Evolutionary conservation across 1,140 invertebrate species (phyloP), one percentile per base, ranked within the genome.

Genomic region (Anastrepha obliqua): DNA sequence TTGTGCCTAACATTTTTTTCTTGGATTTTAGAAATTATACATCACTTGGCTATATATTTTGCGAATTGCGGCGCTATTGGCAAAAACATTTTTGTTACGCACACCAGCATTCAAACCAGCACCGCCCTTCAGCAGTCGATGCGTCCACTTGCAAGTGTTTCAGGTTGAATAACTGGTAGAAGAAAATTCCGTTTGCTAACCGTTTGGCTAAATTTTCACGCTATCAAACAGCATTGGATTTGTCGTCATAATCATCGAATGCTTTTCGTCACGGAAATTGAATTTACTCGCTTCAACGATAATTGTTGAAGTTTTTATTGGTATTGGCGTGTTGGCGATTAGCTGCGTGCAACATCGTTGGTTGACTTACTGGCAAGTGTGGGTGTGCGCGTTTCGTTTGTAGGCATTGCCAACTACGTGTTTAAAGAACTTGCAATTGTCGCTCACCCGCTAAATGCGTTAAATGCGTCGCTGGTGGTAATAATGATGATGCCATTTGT

Each of bases 401-500:
- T 81, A 29, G 15, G 74, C 74, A 3, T 47, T n/a, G 74, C n/a
- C 44, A 20, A 55, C n/a, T 81, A 81, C 74, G 74, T 81, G 74
- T 81, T 81, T 81, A 55, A 55, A 81, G 47, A 29, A 81, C 74
- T 81, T 58, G 8, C 47, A 55, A 55, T 17, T 55, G 44, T 55
- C 47, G n/a, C 47, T 81, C 74, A n/a, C 15, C 60, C 55, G 55
- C 55, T 64, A 64, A 64, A 64, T 67, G 29, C 29, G n/a, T 29
- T 81, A 55, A 81, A 81, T 81, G 74, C 47, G 17, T 81, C n/a
- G 47, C 74, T 81, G 74, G 17, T 81, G 74, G 7, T 55, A 81
- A 55, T 55, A 81, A 81, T 81, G 74, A 81, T 74, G 67, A 47
- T 44, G 67, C 67, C 47, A 55, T 81, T 81, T 81, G 74, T 81